Base-by-base conservation (phyloP, 2,113 vertebrate species). In the Pan paniscus region DNA sequence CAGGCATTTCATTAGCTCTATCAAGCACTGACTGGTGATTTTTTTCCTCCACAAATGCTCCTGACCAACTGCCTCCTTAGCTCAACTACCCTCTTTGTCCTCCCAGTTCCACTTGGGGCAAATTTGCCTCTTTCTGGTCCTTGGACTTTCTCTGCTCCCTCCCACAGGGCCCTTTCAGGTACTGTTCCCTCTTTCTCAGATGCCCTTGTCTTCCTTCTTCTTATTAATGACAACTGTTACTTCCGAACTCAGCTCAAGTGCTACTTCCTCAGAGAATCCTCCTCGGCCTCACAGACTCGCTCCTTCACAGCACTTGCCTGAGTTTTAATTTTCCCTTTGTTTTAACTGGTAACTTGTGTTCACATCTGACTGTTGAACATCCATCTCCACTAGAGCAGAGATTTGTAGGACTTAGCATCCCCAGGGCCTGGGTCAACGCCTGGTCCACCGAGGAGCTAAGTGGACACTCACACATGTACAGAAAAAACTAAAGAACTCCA, bases 11-110 rank as follows among this genome's bases (percentile, higher is more conserved):
- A 1, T 46, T 43, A 76, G 14, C 17, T 43, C 84, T 43, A 43
- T 18, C 57, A 75, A 32, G 25, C 1, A 2, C 38, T 48, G 27
- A 22, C 8, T 9, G 78, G 30, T 18, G 17, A 20, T 14, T 6
- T 3, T 2, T 68, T 79, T 68, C 38, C 18, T 95, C 27, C 4
- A 14, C 8, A 2, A 30, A 16, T n/a, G 35, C 9, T 46, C 27
- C 11, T 1, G 50, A 64, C 8, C 8, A 23, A 12, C n/a, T 4
- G 14, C 55, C n/a, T 52, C 8, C 0, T 20, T 3, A 61, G 75
- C 2, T 3, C 8, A 3, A 2, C 11, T 22, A 46, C n/a, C 20
- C 64, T 7, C 10, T 0, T 9, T 3, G n/a, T 6, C 22, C 38
- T 38, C 52, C 46, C 1, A 7, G 5, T 8, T 43, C 55, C 5